These are phyloP conservation scores for Zoanthus gigantus DNA, from an alignment of 92 coral and sea anemone genomes.

Conservation along the genomic window DNA sequence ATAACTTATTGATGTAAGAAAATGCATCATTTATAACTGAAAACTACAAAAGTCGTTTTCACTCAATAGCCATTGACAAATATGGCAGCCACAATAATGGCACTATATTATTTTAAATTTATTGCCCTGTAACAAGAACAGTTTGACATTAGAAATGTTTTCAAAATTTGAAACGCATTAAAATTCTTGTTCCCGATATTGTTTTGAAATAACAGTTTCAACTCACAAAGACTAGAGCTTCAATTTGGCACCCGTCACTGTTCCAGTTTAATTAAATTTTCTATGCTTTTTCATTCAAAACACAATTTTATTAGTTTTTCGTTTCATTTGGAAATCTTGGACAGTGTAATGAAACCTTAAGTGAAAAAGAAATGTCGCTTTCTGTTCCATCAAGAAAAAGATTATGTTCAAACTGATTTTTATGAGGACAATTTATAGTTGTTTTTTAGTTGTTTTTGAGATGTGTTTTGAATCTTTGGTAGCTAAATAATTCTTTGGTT, in stretches of 20 bases:
- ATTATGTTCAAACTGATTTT: background rate
- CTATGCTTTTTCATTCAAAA: background rate
- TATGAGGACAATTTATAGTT: background rate
- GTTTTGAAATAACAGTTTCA: slow-evolving; percentile 21
- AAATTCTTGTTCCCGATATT: background rate
- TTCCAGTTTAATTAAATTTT: slow-evolving; percentile 14
- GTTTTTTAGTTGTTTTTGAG: background rate
- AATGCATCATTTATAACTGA: too few relatives aligned
- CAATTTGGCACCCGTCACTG: background rate
- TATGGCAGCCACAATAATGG: too few relatives aligned
- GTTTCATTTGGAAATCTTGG: background rate
- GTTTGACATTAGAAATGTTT: too few relatives aligned
- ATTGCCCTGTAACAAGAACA: too few relatives aligned
- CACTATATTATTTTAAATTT: too few relatives aligned
- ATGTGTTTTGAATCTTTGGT: background rate
- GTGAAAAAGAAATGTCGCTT: background rate
- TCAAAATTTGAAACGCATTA: background rate
- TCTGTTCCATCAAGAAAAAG: background rate
- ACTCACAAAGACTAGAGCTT: background rate
- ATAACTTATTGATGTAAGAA: too few relatives aligned
- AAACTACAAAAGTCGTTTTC: too few relatives aligned
- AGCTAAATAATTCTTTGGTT: too few relatives aligned
- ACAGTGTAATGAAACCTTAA: background rate
- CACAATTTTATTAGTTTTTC: slow-evolving; percentile 11
- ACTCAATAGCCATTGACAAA: too few relatives aligned